phyloP scores from a whole-genome alignment of 2,797 vertebrate genomes.

The Acipenser oxyrinchus region DNA sequence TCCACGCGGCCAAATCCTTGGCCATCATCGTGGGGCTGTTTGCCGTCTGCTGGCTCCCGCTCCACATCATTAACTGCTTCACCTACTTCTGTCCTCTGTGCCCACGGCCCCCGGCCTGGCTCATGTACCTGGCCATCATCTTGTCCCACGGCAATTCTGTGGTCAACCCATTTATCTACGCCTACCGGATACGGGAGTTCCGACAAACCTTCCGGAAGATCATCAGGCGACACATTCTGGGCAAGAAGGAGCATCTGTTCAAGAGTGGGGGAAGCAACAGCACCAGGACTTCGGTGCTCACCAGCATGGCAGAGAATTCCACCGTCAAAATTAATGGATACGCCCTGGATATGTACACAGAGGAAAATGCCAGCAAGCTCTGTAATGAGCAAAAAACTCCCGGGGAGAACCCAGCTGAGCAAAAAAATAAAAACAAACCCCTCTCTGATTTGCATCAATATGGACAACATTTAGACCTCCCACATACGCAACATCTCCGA shows the following conservation, averaged over 20 bases:
- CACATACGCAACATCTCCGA: slow-evolving; percentile 22
- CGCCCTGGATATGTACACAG: slow-evolving; percentile 34
- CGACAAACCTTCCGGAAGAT: slow-evolving; percentile 72
- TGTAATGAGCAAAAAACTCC: slow-evolving; percentile 23
- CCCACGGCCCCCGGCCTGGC: slow-evolving; percentile 44
- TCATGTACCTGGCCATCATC: slow-evolving; percentile 65
- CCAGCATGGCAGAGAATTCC: slow-evolving; percentile 48
- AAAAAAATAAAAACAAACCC: slow-evolving; percentile 21
- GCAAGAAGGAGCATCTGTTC: slow-evolving; percentile 53
- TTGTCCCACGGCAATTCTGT: slow-evolving; percentile 65
- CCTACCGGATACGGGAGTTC: slow-evolving; percentile 68
- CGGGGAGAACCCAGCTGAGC: slow-evolving; percentile 20
- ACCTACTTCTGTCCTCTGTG: slow-evolving; percentile 52
- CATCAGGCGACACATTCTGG: slow-evolving; percentile 66
- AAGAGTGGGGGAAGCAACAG: slow-evolving; percentile 39
- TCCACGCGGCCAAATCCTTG: slow-evolving; percentile 64
- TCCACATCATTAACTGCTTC: slow-evolving; percentile 66
- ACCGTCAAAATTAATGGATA: slow-evolving; percentile 48
- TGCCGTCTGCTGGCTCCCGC: slow-evolving; percentile 63
- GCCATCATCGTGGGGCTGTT: slow-evolving; percentile 70
- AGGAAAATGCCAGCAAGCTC: slow-evolving; percentile 32
- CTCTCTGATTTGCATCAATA: slow-evolving; percentile 33
- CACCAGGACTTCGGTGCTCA: slow-evolving; percentile 44
- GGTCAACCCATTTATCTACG: slow-evolving; percentile 67
- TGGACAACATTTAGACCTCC: slow-evolving; percentile 24